Percentiles rank a stretch among this genome's conserved stretches.
These are phyloP conservation scores for Chaetodon auriga DNA, from an alignment of 2,113 vertebrate genomes.

Conservation along the genomic window DNA sequence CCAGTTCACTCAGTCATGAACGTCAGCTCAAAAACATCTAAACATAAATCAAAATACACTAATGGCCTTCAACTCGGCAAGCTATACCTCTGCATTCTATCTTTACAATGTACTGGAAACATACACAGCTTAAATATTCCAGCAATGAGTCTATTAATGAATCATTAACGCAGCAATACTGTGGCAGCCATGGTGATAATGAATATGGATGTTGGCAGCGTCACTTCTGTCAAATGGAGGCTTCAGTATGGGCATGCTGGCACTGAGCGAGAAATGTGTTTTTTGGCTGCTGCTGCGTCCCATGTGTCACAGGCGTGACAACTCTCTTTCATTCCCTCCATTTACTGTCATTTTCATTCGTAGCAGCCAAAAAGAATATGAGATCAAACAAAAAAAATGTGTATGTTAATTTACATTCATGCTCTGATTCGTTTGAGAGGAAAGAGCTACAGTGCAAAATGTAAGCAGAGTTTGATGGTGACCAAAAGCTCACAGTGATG, in stretches of 20 bases:
- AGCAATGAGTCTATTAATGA: conserved; percentile 50
- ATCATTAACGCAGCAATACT: conserved; percentile 51
- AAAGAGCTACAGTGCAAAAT: background rate
- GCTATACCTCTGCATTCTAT: background rate
- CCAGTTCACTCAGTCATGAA: background rate
- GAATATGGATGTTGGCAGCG: conserved; percentile 67
- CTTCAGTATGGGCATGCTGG: conserved; percentile 48
- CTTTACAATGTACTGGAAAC: conserved; percentile 2
- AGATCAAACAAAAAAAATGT: conserved; percentile 24
- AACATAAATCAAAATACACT: background rate
- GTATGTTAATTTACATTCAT: conserved; percentile 10
- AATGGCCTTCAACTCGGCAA: background rate
- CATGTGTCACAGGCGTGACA: conserved; percentile 70
- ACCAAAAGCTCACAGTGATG: background rate
- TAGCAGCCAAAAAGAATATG: conserved; percentile 43
- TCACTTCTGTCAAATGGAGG: conserved; percentile 56
- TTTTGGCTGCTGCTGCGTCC: conserved; percentile 58
- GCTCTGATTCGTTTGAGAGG: conserved; percentile 10
- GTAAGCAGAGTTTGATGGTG: background rate
- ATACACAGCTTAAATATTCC: conserved; percentile 6
- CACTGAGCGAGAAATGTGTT: conserved; percentile 48
- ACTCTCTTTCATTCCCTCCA: conserved; percentile 64
- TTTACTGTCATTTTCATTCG: conserved; percentile 59
- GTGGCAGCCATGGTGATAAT: conserved; percentile 42
- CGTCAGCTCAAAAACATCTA: background rate